A percentile compares a stretch with the other conserved stretches of the same genome.
These are phyloP conservation scores for Pseudococcus viburni DNA, from an alignment of 2,888 invertebrate genomes.

Conservation along the genomic window DNA sequence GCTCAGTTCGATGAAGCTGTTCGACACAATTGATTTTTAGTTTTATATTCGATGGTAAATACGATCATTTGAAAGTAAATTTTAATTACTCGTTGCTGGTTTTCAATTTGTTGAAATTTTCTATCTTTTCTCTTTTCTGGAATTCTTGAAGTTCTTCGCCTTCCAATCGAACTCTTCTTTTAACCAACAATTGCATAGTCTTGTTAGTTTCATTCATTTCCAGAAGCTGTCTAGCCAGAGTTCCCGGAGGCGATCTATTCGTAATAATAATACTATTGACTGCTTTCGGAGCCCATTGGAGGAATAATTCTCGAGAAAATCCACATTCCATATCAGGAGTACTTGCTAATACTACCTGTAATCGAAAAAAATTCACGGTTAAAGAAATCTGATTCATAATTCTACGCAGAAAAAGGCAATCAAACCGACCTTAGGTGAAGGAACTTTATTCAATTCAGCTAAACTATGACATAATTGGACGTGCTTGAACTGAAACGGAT, in stretches of 20 bases:
- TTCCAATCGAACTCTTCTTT: conserved; percentile 81
- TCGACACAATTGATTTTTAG: neutral
- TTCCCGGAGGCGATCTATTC: conserved; percentile 85
- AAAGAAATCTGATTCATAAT: neutral
- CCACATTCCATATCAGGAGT: conserved; percentile 96
- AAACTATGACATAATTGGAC: conserved; percentile 94
- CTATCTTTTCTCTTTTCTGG: conserved; percentile 76
- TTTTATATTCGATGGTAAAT: neutral
- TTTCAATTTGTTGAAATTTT: conserved; percentile 42
- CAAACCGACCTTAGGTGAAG: conserved; percentile 83
- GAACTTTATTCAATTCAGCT: conserved; percentile 86
- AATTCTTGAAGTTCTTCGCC: conserved; percentile 85
- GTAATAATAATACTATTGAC: conserved; percentile 96
- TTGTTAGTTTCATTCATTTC: conserved; percentile 81
- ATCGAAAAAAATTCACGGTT: neutral
- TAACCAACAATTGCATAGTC: conserved; percentile 80
- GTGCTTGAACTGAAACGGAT: conserved; percentile 96
- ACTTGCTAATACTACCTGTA: conserved; percentile 92
- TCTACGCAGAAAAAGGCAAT: neutral
- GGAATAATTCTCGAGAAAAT: conserved; percentile 93
- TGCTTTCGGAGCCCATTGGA: conserved; percentile 92
- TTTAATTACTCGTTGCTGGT: conserved; percentile 62
- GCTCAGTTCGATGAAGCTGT: conserved; percentile 71
- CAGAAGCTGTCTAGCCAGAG: conserved; percentile 79
- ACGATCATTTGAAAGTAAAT: neutral